A percentile compares a stretch with the other conserved stretches of the same genome.
These are phyloP conservation scores for Crepidodera aurea DNA, from an alignment of 2,888 invertebrate genomes.

Conservation along the genomic window DNA sequence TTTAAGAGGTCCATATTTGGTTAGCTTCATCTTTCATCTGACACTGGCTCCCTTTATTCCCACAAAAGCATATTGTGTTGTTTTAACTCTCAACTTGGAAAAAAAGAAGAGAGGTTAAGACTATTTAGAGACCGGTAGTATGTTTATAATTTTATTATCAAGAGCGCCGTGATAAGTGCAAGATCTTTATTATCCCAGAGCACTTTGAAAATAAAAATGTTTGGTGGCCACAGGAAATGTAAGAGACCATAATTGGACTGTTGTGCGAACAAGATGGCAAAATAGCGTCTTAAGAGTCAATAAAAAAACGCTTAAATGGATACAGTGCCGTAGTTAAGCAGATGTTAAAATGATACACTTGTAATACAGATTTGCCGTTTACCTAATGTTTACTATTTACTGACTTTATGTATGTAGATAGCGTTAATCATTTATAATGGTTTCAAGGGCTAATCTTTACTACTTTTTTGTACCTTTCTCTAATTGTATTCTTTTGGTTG, in stretches of 20 bases:
- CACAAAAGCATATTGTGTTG: constrained; percentile 15
- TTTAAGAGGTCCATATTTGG: constrained; percentile 1
- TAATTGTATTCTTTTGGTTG: too few species aligned
- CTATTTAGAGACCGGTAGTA: constrained; percentile 23
- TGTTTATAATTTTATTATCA: constrained; percentile 35
- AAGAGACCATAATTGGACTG: constrained; percentile 21
- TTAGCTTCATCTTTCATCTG: neutral
- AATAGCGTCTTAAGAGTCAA: constrained; percentile 17
- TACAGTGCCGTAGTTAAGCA: constrained; percentile 12
- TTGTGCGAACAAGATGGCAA: constrained; percentile 18
- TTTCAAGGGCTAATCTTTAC: too few species aligned
- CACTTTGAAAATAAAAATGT: constrained; percentile 37
- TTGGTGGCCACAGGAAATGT: constrained; percentile 25
- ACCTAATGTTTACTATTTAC: too few species aligned
- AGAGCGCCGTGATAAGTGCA: constrained; percentile 22
- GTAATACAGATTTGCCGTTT: too few species aligned
- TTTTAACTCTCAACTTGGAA: constrained; percentile 13
- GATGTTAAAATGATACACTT: too few species aligned
- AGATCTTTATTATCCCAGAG: constrained; percentile 29
- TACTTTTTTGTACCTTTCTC: too few species aligned
- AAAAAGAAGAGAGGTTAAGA: constrained; percentile 20
- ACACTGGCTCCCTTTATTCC: neutral
- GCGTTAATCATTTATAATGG: too few species aligned
- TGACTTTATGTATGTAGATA: too few species aligned
- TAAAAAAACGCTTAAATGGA: constrained; percentile 11